These are phyloP conservation scores for Hypomecis punctinalis DNA, from an alignment of 2,888 invertebrate species.

Conservation along the genomic window DNA sequence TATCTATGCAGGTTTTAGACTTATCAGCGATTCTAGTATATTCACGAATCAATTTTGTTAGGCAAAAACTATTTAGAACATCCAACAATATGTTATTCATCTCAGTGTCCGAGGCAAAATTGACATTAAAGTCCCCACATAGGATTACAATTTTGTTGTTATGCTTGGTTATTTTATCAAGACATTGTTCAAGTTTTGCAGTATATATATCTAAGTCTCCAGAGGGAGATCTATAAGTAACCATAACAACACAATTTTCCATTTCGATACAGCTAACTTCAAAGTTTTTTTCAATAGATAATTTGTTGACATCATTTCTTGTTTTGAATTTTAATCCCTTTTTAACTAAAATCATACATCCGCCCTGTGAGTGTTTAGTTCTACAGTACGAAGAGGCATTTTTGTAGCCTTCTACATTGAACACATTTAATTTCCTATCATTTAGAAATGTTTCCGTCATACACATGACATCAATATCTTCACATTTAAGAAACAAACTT, in stretches of 20 bases:
- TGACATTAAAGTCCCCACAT: neutral
- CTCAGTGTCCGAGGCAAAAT: neutral
- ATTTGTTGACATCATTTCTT: conserved; percentile 3
- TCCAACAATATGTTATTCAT: neutral
- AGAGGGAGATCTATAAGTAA: neutral
- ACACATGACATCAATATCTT: conserved; percentile 1
- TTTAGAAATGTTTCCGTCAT: conserved; percentile 1
- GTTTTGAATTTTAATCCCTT: neutral
- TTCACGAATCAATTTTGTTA: neutral
- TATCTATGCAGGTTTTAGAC: conserved; percentile 2
- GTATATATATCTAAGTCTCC: neutral
- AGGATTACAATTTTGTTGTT: neutral
- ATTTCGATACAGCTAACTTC: conserved; percentile 8
- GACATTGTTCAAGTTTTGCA: neutral
- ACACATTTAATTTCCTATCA: neutral
- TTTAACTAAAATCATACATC: neutral
- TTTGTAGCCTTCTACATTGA: conserved; percentile 2
- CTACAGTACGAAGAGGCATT: conserved; percentile 2
- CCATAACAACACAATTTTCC: conserved; percentile 1
- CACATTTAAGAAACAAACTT: neutral
- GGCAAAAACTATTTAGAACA: conserved; percentile 1
- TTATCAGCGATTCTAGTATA: conserved; percentile 1
- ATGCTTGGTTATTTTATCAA: neutral
- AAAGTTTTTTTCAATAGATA: conserved; percentile 5
- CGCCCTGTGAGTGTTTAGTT: neutral